phyloP scores from a whole-genome alignment of 2,797 vertebrate species.

The Pelochelys cantorii region DNA sequence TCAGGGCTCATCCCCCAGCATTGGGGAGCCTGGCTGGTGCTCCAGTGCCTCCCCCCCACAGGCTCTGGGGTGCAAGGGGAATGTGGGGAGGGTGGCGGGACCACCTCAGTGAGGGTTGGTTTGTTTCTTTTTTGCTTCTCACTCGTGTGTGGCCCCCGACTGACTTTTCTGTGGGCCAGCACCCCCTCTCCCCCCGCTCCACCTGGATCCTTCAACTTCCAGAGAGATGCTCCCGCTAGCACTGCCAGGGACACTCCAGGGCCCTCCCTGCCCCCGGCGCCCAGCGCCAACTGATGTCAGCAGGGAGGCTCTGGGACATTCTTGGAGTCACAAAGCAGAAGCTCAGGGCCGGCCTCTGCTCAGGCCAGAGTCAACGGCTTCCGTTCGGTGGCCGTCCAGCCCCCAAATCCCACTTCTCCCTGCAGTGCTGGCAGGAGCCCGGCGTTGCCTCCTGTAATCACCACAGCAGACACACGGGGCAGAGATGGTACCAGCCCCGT shows the following conservation, averaged over 20 bases:
- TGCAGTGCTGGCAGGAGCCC: background rate
- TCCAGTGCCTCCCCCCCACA: no score
- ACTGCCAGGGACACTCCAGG: no score
- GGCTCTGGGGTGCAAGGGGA: no score
- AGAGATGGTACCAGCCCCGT: background rate
- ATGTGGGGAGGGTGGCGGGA: no score
- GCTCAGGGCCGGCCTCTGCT: background rate
- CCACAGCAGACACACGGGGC: background rate
- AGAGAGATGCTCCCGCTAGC: background rate
- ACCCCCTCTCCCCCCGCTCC: background rate
- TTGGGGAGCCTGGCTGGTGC: no score
- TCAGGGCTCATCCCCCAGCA: no score
- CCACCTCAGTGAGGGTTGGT: no score
- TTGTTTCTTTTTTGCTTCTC: no score
- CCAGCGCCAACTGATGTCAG: background rate
- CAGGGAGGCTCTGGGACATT: background rate
- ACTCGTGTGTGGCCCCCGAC: no score
- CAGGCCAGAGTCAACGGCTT: background rate
- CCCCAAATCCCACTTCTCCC: background rate
- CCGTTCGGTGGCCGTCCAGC: background rate
- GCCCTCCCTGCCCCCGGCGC: no score
- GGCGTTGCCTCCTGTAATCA: no score
- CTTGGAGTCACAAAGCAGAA: background rate
- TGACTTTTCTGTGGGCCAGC: no score
- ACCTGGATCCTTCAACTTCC: background rate